Evolutionary conservation across 2,113 vertebrate species (phyloP).

Genomic region (Sceloporus tristichus): DNA sequence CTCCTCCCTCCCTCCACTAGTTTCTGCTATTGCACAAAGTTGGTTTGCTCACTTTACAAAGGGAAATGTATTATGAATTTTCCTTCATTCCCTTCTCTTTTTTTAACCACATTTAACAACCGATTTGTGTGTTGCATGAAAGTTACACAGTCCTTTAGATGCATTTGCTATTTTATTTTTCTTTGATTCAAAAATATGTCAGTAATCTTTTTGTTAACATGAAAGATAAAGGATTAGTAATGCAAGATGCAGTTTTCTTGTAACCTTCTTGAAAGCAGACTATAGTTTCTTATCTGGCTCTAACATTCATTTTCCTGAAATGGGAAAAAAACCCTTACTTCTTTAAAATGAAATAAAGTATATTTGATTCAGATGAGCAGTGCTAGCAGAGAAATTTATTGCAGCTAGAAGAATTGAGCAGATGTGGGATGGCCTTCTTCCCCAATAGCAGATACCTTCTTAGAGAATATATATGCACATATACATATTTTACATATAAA

Average conservation of each 20-base stretch:
- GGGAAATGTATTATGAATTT: slow-evolving; percentile 77
- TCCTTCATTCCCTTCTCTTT: slow-evolving; percentile 75
- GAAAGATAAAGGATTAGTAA: slow-evolving; percentile 89
- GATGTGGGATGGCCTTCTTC: slow-evolving; percentile 58
- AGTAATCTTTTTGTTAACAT: slow-evolving; percentile 89
- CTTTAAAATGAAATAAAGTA: slow-evolving; percentile 82
- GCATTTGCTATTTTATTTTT: slow-evolving; percentile 83
- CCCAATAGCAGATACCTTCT: slow-evolving; percentile 47
- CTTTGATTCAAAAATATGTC: slow-evolving; percentile 87
- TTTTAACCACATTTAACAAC: slow-evolving; percentile 76
- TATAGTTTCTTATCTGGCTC: slow-evolving; percentile 86
- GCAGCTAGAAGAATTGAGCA: slow-evolving; percentile 67
- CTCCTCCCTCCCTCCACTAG: slow-evolving; percentile 45
- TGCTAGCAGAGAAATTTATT: slow-evolving; percentile 67
- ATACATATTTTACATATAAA: slow-evolving; percentile 59
- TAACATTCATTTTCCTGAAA: slow-evolving; percentile 85
- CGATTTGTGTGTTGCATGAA: slow-evolving; percentile 82
- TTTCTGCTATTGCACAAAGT: slow-evolving; percentile 67
- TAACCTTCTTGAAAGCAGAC: slow-evolving; percentile 87
- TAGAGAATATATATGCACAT: background rate
- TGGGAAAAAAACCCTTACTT: slow-evolving; percentile 69
- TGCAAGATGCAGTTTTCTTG: slow-evolving; percentile 87
- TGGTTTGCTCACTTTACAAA: slow-evolving; percentile 78
- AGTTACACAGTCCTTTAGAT: slow-evolving; percentile 83
- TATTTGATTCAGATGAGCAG: slow-evolving; percentile 77